Conservation (phyloP, 2,113 vertebrate genomes). For the Ptilonorhynchus violaceus region DNA sequence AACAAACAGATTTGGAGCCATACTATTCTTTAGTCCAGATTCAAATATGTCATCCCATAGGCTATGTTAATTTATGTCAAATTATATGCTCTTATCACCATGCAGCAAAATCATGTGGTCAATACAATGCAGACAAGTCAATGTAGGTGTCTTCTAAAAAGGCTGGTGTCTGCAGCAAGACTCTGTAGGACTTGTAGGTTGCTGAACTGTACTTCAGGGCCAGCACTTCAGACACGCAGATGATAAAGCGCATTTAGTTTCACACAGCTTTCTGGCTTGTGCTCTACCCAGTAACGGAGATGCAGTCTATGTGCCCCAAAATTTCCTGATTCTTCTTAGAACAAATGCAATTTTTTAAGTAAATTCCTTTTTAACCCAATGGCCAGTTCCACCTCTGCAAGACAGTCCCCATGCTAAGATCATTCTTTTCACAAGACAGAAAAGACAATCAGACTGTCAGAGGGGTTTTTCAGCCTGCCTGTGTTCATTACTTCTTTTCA, state of each 20-base stretch:
- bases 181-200: not conserved
- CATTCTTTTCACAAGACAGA: not conserved
- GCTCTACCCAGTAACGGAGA: not conserved
- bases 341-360: not conserved
- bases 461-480: not conserved
- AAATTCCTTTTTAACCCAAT: not conserved
- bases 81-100: not conserved
- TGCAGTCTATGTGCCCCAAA: not conserved
- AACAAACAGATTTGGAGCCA: not conserved
- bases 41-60: not conserved
- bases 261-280: not conserved
- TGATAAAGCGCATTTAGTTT: not conserved
- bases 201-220: not conserved
- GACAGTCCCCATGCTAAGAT: not conserved
- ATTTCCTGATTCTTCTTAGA: not conserved
- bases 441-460: not conserved
- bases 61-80: not conserved
- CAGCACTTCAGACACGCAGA: not conserved
- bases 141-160: not conserved
- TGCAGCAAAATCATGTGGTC: not conserved
- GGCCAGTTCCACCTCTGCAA: not conserved
- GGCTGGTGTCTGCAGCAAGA: not conserved
- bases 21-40: not conserved
- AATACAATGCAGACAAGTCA: not conserved
- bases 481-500: not conserved